Conservation (phyloP, 2,113 vertebrate genomes). For the Asarcornis scutulata region DNA sequence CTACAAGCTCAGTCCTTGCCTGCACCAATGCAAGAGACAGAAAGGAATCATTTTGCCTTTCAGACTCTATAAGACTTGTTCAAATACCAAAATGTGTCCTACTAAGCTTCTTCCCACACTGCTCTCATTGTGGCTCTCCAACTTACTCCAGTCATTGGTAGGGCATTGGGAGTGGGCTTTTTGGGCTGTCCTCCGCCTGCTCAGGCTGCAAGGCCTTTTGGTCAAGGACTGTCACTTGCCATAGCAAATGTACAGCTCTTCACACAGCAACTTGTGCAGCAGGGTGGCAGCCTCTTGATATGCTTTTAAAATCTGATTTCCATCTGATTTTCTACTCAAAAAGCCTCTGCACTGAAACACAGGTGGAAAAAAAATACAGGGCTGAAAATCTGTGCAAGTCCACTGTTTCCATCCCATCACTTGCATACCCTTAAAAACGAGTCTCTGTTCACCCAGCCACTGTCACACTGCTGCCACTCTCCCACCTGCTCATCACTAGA, state of each 20-base stretch:
- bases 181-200: neutral
- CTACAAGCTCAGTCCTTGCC: neutral
- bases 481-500: neutral
- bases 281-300: neutral
- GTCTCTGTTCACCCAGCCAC: neutral
- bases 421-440: neutral
- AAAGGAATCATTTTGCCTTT: neutral
- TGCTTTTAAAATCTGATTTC: neutral
- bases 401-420: neutral
- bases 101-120: neutral
- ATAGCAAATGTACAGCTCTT: neutral
- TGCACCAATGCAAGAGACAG: neutral
- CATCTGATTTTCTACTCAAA: neutral
- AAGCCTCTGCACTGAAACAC: neutral
- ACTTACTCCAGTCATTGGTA: neutral
- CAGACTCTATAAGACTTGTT: neutral
- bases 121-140: neutral
- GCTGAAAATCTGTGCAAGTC: neutral
- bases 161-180: neutral
- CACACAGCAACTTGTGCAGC: accelerated
- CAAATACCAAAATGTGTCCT: accelerated
- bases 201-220: neutral
- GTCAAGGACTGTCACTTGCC: neutral
- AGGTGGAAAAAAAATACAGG: neutral
- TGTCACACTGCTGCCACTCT: neutral